Percentiles rank a stretch among this genome's conserved stretches.
phyloP scores from a whole-genome alignment of 2,888 invertebrate genomes.

The Cordilura impudica region DNA sequence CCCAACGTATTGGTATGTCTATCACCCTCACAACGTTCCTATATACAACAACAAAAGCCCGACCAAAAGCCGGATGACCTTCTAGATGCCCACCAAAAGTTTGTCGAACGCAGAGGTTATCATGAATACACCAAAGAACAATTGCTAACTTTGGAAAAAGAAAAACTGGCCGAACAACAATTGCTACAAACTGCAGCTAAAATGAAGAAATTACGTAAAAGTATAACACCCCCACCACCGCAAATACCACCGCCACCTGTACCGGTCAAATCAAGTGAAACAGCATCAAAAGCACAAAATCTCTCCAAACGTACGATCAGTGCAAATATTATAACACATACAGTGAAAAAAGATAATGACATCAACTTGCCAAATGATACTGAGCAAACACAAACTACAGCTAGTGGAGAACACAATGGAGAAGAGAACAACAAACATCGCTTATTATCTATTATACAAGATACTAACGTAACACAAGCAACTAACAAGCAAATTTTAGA shows the following conservation, averaged over 20 bases:
- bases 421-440: conserved; percentile 79
- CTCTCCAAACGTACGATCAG: conserved; percentile 56
- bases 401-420: conserved; percentile 68
- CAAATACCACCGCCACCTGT: conserved; percentile 74
- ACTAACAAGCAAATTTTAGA: conserved; percentile 52
- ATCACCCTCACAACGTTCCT: conserved; percentile 85
- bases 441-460: conserved; percentile 82
- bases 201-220: conserved; percentile 75
- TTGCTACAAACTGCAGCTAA: conserved; percentile 71
- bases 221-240: conserved; percentile 72
- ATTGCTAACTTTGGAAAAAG: conserved; percentile 70
- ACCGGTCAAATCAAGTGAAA: conserved; percentile 72
- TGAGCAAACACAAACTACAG: conserved; percentile 46
- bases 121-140: conserved; percentile 78
- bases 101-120: conserved; percentile 82
- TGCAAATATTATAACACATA: conserved; percentile 31
- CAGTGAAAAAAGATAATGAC: conserved; percentile 62
- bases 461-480: conserved; percentile 67
- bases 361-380: conserved; percentile 65
- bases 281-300: conserved; percentile 69
- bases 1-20: conserved; percentile 83
- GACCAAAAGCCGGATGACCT: conserved; percentile 80
- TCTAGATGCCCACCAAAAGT: conserved; percentile 85
- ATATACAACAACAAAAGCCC: conserved; percentile 81
- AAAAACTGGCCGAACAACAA: conserved; percentile 69